phyloP scores from a whole-genome alignment of 2,113 vertebrate genomes.

The Triplophysa tibetana region DNA sequence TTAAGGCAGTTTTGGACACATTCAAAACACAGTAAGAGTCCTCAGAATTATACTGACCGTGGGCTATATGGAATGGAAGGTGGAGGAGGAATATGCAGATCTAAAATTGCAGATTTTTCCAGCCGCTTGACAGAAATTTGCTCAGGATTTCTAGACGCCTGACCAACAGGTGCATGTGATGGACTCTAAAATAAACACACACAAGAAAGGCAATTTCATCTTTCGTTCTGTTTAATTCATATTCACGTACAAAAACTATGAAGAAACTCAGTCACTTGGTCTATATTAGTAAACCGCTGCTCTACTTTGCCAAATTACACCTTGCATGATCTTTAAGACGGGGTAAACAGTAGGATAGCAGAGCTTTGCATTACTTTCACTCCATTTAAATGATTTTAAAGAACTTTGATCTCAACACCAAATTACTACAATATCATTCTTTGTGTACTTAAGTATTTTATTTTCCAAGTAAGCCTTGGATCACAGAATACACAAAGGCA shows the following conservation, averaged over 20 bases:
- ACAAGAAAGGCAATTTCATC: not conserved
- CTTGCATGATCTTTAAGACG: not conserved
- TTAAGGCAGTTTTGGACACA: not conserved
- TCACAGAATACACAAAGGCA: not conserved
- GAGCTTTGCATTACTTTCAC: not conserved
- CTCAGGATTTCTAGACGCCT: constrained; percentile 71
- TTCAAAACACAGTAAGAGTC: not conserved
- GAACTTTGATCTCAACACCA: constrained; percentile 6
- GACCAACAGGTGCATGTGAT: constrained; percentile 63
- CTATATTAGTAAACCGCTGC: too few relatives aligned
- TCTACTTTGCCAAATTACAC: not conserved
- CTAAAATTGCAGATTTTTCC: constrained; percentile 85
- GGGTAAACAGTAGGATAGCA: not conserved
- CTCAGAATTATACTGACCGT: constrained; percentile 71
- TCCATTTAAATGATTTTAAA: not conserved
- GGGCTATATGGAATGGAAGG: constrained; percentile 84
- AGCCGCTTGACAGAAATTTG: constrained; percentile 76
- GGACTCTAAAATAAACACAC: constrained; percentile 68
- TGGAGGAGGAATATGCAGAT: constrained; percentile 88
- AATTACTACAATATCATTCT: constrained; percentile 1
- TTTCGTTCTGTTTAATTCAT: not conserved
- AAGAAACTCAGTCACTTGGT: too few relatives aligned
- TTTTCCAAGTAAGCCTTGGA: not conserved
- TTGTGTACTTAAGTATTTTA: not conserved
- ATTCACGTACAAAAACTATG: not conserved